Base-by-base conservation (phyloP, 2,888 invertebrate species). In the Plutella xylostella region DNA sequence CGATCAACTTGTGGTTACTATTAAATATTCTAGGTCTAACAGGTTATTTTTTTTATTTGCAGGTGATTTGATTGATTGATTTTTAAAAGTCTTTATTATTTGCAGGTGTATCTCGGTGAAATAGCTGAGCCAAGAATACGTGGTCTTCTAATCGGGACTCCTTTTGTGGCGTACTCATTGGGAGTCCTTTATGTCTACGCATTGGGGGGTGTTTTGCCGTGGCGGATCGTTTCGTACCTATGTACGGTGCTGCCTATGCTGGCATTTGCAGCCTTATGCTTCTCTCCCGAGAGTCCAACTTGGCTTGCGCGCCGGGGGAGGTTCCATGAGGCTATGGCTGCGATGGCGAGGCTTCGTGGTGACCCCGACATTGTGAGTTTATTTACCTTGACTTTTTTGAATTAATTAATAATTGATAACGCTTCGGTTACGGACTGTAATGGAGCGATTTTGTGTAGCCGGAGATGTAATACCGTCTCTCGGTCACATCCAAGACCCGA, bases 161-260 rank as follows among this genome's bases (percentile, higher is more conserved):
- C 91, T 0, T 90, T 90, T 58, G 89, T 91, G 19, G 89, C 91
- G 15, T 92, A 92, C 57, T 90, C 92, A 0, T 68, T 90, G 28
- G 93, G 93, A 19, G 92, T 93, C 37, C 76, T 92, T 0, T 72
- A 92, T 45, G 89, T 92, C 22, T 92, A 92, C 57, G 87, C 87
- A 0, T 70, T 92, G 12, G 92, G 92, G 0, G 89, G 89, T 0
- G 65, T 84, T n/a, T 59, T 91, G 30, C 84, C 86, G 21, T 93
- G 93, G 92, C 76, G 90, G 47, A 68, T 78, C 15, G 91, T 92
- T 42, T 91, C 92, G 5, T 88, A 86, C 60, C 83, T 87, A 38
- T 87, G 88, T 19, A 82, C 85, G 19, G 68, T 88, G 39, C 65
- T 92, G 41, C 92, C 92, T 0, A 57, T 80, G 0, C 51, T 88